Percentiles rank a stretch among this genome's conserved stretches.
Conservation (phyloP, 2,797 vertebrate species). For the Limosa lapponica region DNA sequence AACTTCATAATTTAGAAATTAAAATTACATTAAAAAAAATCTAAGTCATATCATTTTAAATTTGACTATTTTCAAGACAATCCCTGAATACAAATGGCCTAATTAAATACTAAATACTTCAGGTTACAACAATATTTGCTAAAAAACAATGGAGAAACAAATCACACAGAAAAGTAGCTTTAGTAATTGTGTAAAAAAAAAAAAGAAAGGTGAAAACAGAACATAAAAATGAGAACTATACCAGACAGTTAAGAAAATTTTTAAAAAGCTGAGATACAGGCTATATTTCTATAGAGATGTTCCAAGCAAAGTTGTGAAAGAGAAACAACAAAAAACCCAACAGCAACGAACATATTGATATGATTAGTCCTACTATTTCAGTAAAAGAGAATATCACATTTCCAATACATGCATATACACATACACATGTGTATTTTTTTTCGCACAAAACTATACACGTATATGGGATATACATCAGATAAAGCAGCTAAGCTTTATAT, state of each 20-base stretch:
- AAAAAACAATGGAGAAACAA: background rate
- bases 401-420: background rate
- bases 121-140: background rate
- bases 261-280: background rate
- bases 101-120: background rate
- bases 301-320: background rate
- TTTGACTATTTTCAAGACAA: background rate
- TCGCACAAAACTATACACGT: background rate
- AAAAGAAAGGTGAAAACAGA: background rate
- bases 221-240: background rate
- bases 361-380: background rate
- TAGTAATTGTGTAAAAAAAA: background rate
- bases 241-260: background rate
- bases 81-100: background rate
- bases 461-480: background rate
- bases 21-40: background rate
- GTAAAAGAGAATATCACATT: background rate
- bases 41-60: background rate
- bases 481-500: background rate
- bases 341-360: background rate
- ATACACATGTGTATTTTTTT: background rate
- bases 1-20: background rate
- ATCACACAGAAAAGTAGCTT: background rate
- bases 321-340: background rate
- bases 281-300: background rate